Evolutionary conservation across 2,797 vertebrate species (phyloP), one percentile per base, ranked within the genome.

Genomic region (Propithecus perrieri): DNA sequence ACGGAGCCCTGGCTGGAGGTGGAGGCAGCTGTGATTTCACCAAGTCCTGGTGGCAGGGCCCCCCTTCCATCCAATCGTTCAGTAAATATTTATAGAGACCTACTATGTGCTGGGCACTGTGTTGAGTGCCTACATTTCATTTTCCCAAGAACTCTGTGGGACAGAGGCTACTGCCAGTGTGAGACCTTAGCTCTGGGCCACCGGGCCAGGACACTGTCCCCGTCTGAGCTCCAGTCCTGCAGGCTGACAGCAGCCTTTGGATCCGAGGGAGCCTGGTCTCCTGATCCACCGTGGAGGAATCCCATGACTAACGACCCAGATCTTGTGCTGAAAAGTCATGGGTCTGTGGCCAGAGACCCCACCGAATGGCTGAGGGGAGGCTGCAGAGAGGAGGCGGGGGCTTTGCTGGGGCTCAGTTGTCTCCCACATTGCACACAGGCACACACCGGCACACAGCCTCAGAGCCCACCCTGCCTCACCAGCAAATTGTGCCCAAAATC

Each of bases 341-440:
- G 30, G 55, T 85, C 89, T 86, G 38, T 48, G 91, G 84, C 72
- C 96, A 96, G 75, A 95, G 86, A 94, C 96, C 97, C 98, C 95
- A 96, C 95, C 95, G 96, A 92, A 97, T 97, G 97, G 97, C 13
- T 24, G 61, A 50, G 67, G 63, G 46, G 46, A 35, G 30, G 65
- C 61, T 74, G 28, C 46, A 24, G 41, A 53, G 50, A 46, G 74
- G 43, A 20, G n/a, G 46, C 43, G 81, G 80, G 30, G 89, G 55
- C 89, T 65, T 14, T 1, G 8, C 41, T 13, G 72, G 59, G 53
- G 76, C 57, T 41, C 38, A 11, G 41, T 8, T 5, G 14, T 71
- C 33, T 50, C 26, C 8, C 53, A 22, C 22, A 0, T 1, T 38
- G 41, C 48, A 81, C 46, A 63, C 3, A 13, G 17, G 22, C 26